These are phyloP conservation scores for Falco peregrinus DNA, from an alignment of 2,797 vertebrate species.

Conservation along the genomic window DNA sequence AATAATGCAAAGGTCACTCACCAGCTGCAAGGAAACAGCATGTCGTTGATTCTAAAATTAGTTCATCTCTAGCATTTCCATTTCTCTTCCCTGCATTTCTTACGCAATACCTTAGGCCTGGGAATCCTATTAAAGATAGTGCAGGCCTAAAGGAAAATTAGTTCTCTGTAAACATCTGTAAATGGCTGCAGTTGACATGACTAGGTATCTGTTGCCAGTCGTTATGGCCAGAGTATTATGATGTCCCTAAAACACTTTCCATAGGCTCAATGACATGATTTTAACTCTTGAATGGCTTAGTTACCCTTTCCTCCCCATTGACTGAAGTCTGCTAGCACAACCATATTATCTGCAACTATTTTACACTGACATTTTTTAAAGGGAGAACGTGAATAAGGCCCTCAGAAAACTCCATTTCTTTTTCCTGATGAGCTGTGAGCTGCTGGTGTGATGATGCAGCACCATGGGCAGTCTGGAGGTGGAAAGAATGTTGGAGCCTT, in stretches of 20 bases:
- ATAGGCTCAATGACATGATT: not conserved
- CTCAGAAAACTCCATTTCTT: not conserved
- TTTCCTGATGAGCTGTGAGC: not conserved
- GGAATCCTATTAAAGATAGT: not conserved
- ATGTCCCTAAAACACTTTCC: not conserved
- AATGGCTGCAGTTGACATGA: not conserved
- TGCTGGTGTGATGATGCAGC: not conserved
- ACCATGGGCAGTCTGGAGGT: not conserved
- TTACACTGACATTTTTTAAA: not conserved
- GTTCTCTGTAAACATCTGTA: not conserved
- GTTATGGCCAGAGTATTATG: not conserved
- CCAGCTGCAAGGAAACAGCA: constrained; percentile 3
- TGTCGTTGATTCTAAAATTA: constrained; percentile 45
- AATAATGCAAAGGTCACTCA: constrained; percentile 35
- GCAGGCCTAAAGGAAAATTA: not conserved
- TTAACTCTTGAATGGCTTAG: not conserved
- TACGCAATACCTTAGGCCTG: not conserved
- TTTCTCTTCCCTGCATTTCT: constrained; percentile 2
- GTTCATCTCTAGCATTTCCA: not conserved
- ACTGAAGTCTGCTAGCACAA: not conserved
- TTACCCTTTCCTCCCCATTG: not conserved
- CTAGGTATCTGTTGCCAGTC: not conserved
- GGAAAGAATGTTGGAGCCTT: not conserved
- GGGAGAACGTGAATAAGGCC: not conserved
- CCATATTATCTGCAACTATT: not conserved